Evolutionary conservation across 2,113 vertebrate species (phyloP).

Genomic region (Nothobranchius kuhntae): DNA sequence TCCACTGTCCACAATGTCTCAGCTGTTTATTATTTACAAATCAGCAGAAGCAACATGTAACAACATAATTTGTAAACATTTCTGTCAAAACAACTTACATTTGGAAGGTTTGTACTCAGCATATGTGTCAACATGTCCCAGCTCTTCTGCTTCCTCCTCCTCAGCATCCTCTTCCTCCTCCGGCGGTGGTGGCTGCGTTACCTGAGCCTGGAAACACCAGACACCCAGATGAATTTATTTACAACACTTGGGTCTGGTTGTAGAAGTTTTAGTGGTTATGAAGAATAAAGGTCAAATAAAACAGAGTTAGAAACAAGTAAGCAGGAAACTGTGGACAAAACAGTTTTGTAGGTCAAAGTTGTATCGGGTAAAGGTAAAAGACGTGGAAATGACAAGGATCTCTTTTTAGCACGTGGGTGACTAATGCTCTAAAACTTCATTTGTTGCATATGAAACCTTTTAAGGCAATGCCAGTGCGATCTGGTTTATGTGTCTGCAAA

Average conservation of each 20-base stretch:
- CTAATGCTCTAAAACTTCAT: background rate
- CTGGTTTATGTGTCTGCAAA: background rate
- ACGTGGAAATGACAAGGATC: background rate
- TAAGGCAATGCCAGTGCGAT: background rate
- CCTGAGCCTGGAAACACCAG: conserved; percentile 53
- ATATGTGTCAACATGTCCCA: conserved; percentile 96
- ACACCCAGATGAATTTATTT: conserved; percentile 9
- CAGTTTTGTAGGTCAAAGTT: too few species aligned
- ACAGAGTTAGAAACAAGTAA: background rate
- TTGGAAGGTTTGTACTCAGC: conserved; percentile 95
- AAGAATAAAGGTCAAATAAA: background rate
- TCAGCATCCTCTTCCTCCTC: conserved; percentile 94
- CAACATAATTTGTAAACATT: too few species aligned
- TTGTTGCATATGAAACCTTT: background rate
- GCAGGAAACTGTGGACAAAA: background rate
- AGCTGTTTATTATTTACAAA: too few species aligned
- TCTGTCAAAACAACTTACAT: conserved; percentile 76
- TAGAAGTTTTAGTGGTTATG: background rate
- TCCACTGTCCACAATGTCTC: too few species aligned
- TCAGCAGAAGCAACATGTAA: too few species aligned
- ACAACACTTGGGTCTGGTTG: background rate
- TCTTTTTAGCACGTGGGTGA: conserved; percentile 18
- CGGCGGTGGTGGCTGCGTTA: conserved; percentile 78
- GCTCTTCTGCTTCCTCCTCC: conserved; percentile 90
- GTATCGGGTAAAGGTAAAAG: background rate